A percentile compares a stretch with the other conserved stretches of the same genome.
phyloP scores from a whole-genome alignment of 2,113 vertebrate genomes.

The Strix uralensis region DNA sequence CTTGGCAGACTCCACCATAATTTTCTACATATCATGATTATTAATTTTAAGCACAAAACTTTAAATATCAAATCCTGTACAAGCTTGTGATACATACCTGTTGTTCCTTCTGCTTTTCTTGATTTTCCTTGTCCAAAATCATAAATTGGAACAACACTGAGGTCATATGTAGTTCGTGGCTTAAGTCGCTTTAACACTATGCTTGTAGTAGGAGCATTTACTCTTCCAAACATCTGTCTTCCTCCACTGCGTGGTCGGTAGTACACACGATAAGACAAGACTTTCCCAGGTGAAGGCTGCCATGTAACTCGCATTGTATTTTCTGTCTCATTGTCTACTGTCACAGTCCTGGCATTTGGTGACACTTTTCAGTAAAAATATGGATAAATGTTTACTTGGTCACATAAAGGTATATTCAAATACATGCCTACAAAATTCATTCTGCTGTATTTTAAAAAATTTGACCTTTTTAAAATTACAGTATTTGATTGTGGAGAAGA shows the following conservation, averaged over 20 bases:
- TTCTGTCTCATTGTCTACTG: slow-evolving; percentile 87
- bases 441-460: background rate
- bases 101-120: slow-evolving; percentile 94
- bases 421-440: background rate
- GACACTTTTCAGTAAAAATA: slow-evolving; percentile 78
- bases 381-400: slow-evolving; percentile 15
- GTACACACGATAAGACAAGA: slow-evolving; percentile 86
- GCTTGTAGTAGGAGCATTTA: slow-evolving; percentile 75
- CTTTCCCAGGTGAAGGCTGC: slow-evolving; percentile 85
- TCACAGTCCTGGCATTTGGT: slow-evolving; percentile 74
- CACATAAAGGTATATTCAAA: background rate
- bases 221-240: slow-evolving; percentile 79
- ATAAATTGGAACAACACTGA: slow-evolving; percentile 89
- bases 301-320: slow-evolving; percentile 85
- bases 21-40: background rate
- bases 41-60: background rate
- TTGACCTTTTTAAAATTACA: background rate
- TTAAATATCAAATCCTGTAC: background rate
- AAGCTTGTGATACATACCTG: slow-evolving; percentile 78
- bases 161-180: slow-evolving; percentile 83
- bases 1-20: background rate
- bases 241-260: slow-evolving; percentile 79
- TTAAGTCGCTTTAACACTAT: slow-evolving; percentile 84
- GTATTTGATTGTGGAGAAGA: background rate
- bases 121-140: slow-evolving; percentile 89